phyloP scores from a whole-genome alignment of 2,113 vertebrate genomes.

The Malurus cyaneus region DNA sequence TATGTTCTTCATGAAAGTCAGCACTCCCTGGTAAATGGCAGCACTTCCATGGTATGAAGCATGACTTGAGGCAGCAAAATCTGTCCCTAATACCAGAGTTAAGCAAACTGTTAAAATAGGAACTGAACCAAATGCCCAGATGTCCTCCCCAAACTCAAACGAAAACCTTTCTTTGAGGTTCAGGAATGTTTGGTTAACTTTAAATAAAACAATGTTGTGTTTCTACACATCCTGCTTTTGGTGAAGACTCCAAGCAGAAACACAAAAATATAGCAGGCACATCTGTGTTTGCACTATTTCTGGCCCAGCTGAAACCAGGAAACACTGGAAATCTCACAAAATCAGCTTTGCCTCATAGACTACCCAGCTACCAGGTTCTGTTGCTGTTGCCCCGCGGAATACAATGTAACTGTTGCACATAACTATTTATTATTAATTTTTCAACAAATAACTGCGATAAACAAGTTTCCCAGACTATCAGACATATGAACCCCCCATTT shows the following conservation, averaged over 20 bases:
- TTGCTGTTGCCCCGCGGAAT: background rate
- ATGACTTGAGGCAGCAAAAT: background rate
- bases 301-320: slow-evolving; percentile 3
- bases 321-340: slow-evolving; percentile 31
- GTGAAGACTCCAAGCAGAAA: background rate
- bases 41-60: background rate
- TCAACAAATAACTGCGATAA: background rate
- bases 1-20: background rate
- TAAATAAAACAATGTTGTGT: slow-evolving; percentile 45
- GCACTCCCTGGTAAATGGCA: background rate
- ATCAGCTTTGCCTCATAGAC: background rate
- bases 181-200: slow-evolving; percentile 56
- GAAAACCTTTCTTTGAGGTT: slow-evolving; percentile 17
- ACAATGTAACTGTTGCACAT: background rate
- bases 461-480: background rate
- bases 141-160: slow-evolving; percentile 32
- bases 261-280: slow-evolving; percentile 38
- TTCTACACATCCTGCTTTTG: slow-evolving; percentile 60
- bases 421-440: background rate
- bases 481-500: background rate
- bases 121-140: slow-evolving; percentile 20
- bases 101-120: slow-evolving; percentile 53
- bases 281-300: slow-evolving; percentile 25
- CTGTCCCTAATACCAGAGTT: background rate
- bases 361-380: background rate